Evolutionary conservation across 53 echinoderm and acorn worm species (phyloP), one percentile per base, ranked within the genome.

Genomic region (Echinometra lucunter): DNA sequence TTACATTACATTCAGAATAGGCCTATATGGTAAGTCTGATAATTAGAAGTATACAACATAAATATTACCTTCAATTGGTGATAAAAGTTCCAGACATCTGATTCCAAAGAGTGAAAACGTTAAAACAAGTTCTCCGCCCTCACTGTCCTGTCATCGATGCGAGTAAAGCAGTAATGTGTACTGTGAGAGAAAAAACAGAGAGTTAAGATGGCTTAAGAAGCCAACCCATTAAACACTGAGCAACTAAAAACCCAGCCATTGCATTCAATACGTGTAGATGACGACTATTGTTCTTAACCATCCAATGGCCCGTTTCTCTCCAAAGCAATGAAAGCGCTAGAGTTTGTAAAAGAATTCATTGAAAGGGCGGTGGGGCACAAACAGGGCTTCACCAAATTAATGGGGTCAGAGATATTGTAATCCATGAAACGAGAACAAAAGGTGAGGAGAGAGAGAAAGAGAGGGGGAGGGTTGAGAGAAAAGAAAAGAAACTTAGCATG

Each of bases 341-440:
- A 91, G 91, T 91, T 66, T 66, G 66, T 66, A 91, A 91, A 91
- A 91, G 91, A 91, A 69, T 91, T 91, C 69, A 69, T 70, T 91
- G 91, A 91, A 94, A 94, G 45, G 85, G 63, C 94, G 63, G 60
- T 94, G 94, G 66, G 94, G 94, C 94, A 83, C 94, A 94, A 38
- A 83, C 38, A 83, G 94, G 94, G 94, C 85, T 94, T 94, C 83
- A 28, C 44, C 85, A 94, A 94, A 94, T 94, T 94, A 94, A 94
- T 94, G 85, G 94, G 94, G 94, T 94, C 94, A 83, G 94, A 66
- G 37, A 42, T 66, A 40, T 94, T 92, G 55, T 57, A 74, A 7
- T 74, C 75, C 18, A 55, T 63, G 40, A 45, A 32, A 34, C 18
- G 18, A 78, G 78, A 74, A 92, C 74, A 92, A 92, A 32, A 92